Conservation (phyloP, 2,888 invertebrate genomes). For the Pseudococcus viburni region DNA sequence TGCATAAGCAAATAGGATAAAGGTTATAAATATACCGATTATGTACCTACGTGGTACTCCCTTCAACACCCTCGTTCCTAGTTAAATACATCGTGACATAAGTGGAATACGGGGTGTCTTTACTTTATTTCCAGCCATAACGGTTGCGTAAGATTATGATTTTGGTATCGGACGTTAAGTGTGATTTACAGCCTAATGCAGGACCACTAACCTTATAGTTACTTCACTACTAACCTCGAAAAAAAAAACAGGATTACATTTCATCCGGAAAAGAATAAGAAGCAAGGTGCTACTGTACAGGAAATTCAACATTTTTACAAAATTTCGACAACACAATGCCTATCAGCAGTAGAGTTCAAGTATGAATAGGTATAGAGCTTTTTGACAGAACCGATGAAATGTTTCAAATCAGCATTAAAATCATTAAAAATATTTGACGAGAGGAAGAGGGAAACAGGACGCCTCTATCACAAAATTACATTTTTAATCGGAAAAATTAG, state of each 20-base stretch:
- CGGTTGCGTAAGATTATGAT: constrained; percentile 21
- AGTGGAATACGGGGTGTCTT: constrained; percentile 9
- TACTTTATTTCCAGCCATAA: constrained; percentile 9
- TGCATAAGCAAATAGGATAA: constrained; percentile 25
- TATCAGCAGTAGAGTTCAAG: no score
- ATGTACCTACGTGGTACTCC: neutral
- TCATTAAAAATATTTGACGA: no score
- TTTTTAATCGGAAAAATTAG: no score
- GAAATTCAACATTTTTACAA: no score
- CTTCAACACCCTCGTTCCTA: neutral
- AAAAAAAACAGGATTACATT: neutral
- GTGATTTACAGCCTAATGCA: neutral
- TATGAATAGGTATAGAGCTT: no score
- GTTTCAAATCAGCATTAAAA: no score
- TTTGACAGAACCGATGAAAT: no score
- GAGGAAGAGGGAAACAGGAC: no score
- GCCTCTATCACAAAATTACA: no score
- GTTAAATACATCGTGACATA: neutral
- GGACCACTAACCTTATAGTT: neutral
- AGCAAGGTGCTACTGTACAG: neutral
- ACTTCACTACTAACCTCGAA: constrained; percentile 3
- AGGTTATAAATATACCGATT: constrained; percentile 45
- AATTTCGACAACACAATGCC: no score
- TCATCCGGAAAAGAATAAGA: neutral
- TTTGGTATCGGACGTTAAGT: neutral